A percentile compares a stretch with the other conserved stretches of the same genome.
Conservation (phyloP, 2,888 invertebrate species). For the Acanthosepion lycidas region DNA sequence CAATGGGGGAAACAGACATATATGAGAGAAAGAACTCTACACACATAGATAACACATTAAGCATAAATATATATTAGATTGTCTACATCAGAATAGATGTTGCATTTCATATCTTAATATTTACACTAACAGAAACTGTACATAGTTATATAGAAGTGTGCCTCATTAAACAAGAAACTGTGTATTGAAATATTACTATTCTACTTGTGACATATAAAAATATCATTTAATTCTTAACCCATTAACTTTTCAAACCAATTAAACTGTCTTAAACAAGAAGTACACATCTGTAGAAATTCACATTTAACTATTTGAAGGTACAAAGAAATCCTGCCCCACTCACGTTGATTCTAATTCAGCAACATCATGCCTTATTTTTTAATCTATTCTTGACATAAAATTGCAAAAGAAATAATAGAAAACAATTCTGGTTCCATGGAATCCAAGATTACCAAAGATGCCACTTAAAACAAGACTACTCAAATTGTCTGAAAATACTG, state of each 20-base stretch:
- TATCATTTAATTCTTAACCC: not conserved
- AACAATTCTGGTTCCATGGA: not conserved
- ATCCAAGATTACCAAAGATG: not conserved
- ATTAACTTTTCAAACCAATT: not conserved
- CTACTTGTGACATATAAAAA: not conserved
- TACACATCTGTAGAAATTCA: not conserved
- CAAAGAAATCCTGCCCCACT: not conserved
- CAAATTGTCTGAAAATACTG: slow-evolving; percentile 18
- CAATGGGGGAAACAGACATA: too few relatives aligned
- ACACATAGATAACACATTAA: too few relatives aligned
- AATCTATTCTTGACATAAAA: not conserved
- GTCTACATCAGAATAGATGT: too few relatives aligned
- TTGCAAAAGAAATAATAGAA: not conserved
- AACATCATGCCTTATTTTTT: not conserved
- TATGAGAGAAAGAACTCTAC: too few relatives aligned
- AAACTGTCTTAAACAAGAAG: not conserved
- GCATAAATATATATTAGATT: too few relatives aligned
- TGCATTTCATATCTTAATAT: too few relatives aligned
- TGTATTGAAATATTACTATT: too few relatives aligned
- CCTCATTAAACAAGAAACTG: too few relatives aligned
- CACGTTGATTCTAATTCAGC: not conserved
- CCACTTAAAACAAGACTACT: not conserved
- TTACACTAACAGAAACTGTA: too few relatives aligned
- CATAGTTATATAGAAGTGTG: too few relatives aligned
- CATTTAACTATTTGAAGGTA: not conserved